A percentile compares a stretch with the other conserved stretches of the same genome.
phyloP scores from a whole-genome alignment of 2,113 vertebrate genomes.

The Otis tarda region DNA sequence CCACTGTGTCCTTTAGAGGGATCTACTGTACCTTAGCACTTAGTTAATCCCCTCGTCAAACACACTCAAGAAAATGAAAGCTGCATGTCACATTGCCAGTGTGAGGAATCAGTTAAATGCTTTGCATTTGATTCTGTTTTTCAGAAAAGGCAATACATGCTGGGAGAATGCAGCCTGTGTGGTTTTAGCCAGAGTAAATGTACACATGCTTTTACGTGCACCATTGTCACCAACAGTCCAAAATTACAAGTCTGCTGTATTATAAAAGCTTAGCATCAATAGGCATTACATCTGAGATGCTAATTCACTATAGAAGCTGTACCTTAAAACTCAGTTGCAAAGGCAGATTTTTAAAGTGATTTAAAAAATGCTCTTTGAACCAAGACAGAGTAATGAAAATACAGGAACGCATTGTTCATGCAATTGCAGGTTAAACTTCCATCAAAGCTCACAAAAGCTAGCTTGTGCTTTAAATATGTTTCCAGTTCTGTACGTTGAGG shows the following conservation, averaged over 20 bases:
- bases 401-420: neutral
- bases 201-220: neutral
- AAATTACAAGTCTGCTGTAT: neutral
- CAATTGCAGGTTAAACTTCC: conserved; percentile 27
- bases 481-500: conserved; percentile 29
- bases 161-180: neutral
- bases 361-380: neutral
- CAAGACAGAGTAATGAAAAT: neutral
- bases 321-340: neutral
- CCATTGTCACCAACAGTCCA: neutral
- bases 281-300: neutral
- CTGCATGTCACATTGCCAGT: conserved; percentile 1
- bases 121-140: conserved; percentile 12
- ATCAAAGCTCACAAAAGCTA: neutral
- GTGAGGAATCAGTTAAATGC: conserved; percentile 30
- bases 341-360: neutral
- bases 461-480: neutral
- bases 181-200: neutral
- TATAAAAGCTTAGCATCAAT: neutral
- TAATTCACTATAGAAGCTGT: neutral
- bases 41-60: conserved; percentile 58
- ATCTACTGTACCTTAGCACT: conserved; percentile 51
- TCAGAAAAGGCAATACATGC: neutral
- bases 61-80: conserved; percentile 55
- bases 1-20: conserved; percentile 27